These are phyloP conservation scores for Aelia acuminata DNA, from an alignment of 2,888 invertebrate species.

Conservation along the genomic window DNA sequence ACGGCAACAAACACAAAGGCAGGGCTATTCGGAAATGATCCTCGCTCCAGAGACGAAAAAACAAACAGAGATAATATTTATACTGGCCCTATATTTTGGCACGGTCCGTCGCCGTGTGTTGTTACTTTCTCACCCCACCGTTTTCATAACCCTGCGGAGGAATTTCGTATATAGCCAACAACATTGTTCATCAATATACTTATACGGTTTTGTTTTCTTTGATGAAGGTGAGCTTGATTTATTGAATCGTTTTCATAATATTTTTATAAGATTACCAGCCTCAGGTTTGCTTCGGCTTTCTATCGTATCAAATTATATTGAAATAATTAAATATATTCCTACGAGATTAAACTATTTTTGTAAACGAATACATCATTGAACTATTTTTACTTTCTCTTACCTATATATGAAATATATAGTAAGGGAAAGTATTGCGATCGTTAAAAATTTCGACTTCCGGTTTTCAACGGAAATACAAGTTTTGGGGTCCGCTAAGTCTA, in stretches of 20 bases:
- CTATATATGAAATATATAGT: too few relatives aligned
- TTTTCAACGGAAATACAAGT: too few relatives aligned
- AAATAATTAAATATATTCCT: too few relatives aligned
- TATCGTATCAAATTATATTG: too few relatives aligned
- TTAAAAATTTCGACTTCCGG: too few relatives aligned
- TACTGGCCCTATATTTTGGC: not conserved
- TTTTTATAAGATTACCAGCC: not conserved
- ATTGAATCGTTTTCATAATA: not conserved
- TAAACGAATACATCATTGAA: too few relatives aligned
- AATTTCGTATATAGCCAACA: not conserved
- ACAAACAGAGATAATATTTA: slow-evolving; percentile 28
- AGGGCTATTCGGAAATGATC: slow-evolving; percentile 26
- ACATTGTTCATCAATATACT: not conserved
- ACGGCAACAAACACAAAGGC: not conserved
- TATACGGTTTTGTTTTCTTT: not conserved
- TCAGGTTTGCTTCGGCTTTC: too few relatives aligned
- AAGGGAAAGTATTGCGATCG: too few relatives aligned
- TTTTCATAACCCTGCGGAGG: not conserved
- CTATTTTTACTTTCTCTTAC: too few relatives aligned
- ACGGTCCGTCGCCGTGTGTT: not conserved
- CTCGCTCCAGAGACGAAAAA: not conserved
- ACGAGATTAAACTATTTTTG: too few relatives aligned
- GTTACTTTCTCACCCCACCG: not conserved
- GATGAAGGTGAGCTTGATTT: not conserved
- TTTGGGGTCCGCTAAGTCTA: too few relatives aligned